Evolutionary conservation across 2,888 invertebrate species (phyloP), one percentile per base, ranked within the genome.

Genomic region (Caenorhabditis panamensis): DNA sequence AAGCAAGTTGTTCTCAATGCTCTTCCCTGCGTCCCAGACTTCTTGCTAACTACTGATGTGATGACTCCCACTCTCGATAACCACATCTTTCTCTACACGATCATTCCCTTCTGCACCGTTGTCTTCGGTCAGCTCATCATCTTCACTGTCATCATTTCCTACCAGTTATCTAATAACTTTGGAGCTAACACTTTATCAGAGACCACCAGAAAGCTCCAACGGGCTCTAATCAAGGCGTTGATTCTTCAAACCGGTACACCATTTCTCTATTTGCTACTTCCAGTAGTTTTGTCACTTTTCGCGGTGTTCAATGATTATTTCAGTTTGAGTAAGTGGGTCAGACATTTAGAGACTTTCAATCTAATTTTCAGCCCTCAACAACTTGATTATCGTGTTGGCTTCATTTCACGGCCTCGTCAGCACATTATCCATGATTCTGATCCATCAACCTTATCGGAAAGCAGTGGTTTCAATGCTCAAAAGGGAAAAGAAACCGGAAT

Each of bases 361-460:
- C n/a, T n/a, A n/a, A n/a, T n/a, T n/a, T n/a, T n/a, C n/a, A n/a
- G n/a, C n/a, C n/a, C n/a, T n/a, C n/a, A 64, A 64, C 64, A 64
- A 64, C 24, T 20, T 53, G 2, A 37, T 64, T 1, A 26, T 64
- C 5, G 53, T 53, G n/a, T n/a, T 53, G 22, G n/a, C 64, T 1
- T 64, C 64, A 13, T 22, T 64, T 4, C 64, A 64, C 49, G 64
- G 64, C 3, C 22, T 58, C 8, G 67, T 41, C 2, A 54, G 41
- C 47, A 67, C 67, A 16, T 20, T 47, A n/a, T 54, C 54, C 6
- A 67, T 67, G 56, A n/a, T 67, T 22, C 11, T 67, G 31, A 54
- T 67, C 13, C 67, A 67, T 26, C 22, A 58, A 11, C 47, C 67
- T 0, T 67, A 67, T 24, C 26, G 67, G 22, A 53, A 16, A 24